Percentiles rank a stretch among this genome's conserved stretches.
Evolutionary conservation across 2,888 invertebrate species (phyloP).

Genomic region (Rhagophthalmus giganteus): DNA sequence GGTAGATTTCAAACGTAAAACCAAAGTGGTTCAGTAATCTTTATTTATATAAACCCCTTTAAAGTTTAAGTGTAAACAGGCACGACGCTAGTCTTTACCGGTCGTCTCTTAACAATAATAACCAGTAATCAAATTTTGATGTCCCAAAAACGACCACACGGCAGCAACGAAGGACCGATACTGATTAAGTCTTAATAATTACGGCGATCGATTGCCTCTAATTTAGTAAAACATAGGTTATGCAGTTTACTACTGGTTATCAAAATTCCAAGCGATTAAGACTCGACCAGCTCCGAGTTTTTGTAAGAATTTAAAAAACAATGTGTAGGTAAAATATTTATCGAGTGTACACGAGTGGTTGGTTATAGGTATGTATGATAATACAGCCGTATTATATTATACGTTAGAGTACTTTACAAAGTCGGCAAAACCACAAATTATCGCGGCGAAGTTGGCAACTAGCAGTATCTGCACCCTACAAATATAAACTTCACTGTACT

Average conservation of each 20-base stretch:
- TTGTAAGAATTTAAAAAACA: too few species aligned
- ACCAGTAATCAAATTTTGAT: constrained; percentile 6
- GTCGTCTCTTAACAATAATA: background rate
- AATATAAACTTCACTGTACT: constrained; percentile 19
- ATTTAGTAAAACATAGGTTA: constrained; percentile 17
- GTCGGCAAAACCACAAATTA: constrained; percentile 32
- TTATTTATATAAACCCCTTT: constrained; percentile 8
- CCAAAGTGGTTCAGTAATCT: constrained; percentile 12
- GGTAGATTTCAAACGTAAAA: constrained; percentile 7
- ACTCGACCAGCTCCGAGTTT: too few species aligned
- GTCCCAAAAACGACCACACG: too few species aligned
- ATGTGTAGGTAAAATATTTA: too few species aligned
- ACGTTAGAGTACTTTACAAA: constrained; percentile 14
- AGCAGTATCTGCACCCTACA: constrained; percentile 33
- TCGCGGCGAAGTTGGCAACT: constrained; percentile 34
- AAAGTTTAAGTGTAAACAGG: background rate
- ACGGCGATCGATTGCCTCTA: background rate
- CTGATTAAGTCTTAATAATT: background rate
- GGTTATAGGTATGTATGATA: too few species aligned
- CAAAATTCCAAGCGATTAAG: too few species aligned
- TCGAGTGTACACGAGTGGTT: too few species aligned
- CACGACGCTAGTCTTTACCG: background rate
- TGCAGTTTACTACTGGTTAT: too few species aligned
- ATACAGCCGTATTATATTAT: too few species aligned
- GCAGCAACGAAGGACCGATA: background rate